Evolutionary conservation across 2,113 vertebrate species (phyloP), one percentile per base, ranked within the genome.

Genomic region (Dinomys branickii): DNA sequence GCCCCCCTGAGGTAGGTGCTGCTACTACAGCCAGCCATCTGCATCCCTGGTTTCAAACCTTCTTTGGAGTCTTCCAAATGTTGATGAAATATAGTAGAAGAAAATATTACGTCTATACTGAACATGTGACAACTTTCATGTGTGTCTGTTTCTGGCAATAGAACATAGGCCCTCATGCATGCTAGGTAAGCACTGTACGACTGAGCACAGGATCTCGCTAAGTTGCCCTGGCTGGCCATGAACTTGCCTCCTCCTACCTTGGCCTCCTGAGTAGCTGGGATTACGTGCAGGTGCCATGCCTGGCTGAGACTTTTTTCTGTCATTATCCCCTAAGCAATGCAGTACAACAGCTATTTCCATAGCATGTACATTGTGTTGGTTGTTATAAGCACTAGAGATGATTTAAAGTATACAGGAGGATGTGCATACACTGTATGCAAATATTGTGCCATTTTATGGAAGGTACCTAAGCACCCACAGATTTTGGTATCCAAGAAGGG

Each of bases 11-110:
- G 75, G 78, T 7, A 13, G 19, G 26, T 38, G 30, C 5, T 47
- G 0, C 11, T 13, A 1, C 63, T 33, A 38, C 75, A 22, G 9
- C 44, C 10, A 1, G 2, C 69, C 20, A 1, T 10, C 22, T 12
- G 30, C 13, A 12, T 13, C 88, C 13, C 5, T 10, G 8, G 7
- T 52, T 61, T 26, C n/a, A 0, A 59, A 28, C 28, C 65, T 54
- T 33, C 50, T n/a, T n/a, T n/a, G 12, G 7, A 26, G 52, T 54
- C 44, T 54, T 44, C n/a, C 67, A 20, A 47, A 22, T 33, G 16
- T 14, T 17, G 67, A 35, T 22, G 56, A 65, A 44, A 78, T 17
- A 75, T n/a, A 16, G 3, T 35, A 33, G 22, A 52, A 84, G 78
- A 75, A 54, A 35, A 28, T 30, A 17, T 30, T 17, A 33, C 28